Evolutionary conservation across 2,113 vertebrate genomes (phyloP), one percentile per base, ranked within the genome.

Genomic region (Sylvietta virens): DNA sequence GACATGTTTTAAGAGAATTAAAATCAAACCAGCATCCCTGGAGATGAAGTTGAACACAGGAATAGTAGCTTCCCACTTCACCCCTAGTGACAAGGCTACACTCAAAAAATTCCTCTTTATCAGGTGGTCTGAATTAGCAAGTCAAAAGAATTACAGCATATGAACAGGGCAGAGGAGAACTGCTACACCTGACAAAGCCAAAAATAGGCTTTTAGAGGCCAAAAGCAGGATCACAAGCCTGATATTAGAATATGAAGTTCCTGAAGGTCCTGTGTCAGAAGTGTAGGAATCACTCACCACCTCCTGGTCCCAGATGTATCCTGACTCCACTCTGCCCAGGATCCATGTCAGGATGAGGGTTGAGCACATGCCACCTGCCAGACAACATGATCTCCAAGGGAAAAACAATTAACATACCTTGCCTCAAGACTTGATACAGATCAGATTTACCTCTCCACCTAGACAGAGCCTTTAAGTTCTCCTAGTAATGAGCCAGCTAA

Each of bases 1-100:
- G 5, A 47, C 6, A 15, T 6, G 8, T 35, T 81, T 40, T 17
- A 57, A 73, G 51, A 71, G 30, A 82, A 66, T 30, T 70, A 53
- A 87, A 90, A 61, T 61, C 24, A 90, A 88, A 78, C 0, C 0
- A 58, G 9, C 22, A 74, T 23, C 42, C 1, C 0, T 16, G 78
- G 22, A 54, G 28, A 50, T 54, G 13, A 88, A 90, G 28, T 2
- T 33, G 19, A 86, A 67, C 22, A 47, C 9, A 13, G 3, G 6
- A 85, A 51, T 6, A 81, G 40, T 15, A 82, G 33, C 24, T 74
- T 39, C 67, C n/a, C n/a, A n/a, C n/a, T n/a, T n/a, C 11, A 72
- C 8, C 13, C 12, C 19, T 83, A 54, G 15, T 24, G 48, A 66
- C 15, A 51, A 60, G 9, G 13, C 21, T 35, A 9, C 53, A 18